These are phyloP conservation scores for Oceanodroma leucorhoa DNA, from an alignment of 2,797 vertebrate genomes.

Conservation along the genomic window DNA sequence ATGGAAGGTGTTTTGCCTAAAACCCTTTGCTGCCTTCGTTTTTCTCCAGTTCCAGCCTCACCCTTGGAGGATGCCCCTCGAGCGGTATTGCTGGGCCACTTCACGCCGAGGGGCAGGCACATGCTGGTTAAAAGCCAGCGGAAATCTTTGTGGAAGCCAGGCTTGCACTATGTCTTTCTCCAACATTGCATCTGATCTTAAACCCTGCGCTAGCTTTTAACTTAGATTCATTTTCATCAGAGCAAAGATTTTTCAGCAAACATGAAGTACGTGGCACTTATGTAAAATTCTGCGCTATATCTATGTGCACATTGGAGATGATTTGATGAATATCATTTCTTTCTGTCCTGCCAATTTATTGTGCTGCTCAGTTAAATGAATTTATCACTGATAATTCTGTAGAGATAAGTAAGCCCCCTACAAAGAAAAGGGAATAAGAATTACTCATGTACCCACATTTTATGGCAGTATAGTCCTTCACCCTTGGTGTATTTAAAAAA, in stretches of 20 bases:
- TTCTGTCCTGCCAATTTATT: not conserved
- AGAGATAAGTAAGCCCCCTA: not conserved
- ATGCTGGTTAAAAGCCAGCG: not conserved
- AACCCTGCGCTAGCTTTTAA: not conserved
- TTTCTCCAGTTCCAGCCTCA: not conserved
- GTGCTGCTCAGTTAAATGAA: not conserved
- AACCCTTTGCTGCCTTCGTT: not conserved
- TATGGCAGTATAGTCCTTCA: not conserved
- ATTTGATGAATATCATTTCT: not conserved
- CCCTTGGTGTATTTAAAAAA: not conserved
- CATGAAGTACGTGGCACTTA: not conserved
- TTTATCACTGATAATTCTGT: not conserved
- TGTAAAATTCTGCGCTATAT: not conserved
- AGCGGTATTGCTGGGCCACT: not conserved
- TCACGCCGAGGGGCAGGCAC: not conserved
- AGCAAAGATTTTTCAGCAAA: not conserved
- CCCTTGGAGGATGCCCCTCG: not conserved
- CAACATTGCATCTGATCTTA: not conserved
- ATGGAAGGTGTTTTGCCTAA: not conserved
- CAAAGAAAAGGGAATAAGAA: not conserved
- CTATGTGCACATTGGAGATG: not conserved
- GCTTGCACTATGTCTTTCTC: not conserved
- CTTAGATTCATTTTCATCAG: not conserved
- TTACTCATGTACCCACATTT: not conserved
- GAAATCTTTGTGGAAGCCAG: not conserved